Evolutionary conservation across 2,113 vertebrate genomes (phyloP).

Genomic region (Chloroceryle aenea): DNA sequence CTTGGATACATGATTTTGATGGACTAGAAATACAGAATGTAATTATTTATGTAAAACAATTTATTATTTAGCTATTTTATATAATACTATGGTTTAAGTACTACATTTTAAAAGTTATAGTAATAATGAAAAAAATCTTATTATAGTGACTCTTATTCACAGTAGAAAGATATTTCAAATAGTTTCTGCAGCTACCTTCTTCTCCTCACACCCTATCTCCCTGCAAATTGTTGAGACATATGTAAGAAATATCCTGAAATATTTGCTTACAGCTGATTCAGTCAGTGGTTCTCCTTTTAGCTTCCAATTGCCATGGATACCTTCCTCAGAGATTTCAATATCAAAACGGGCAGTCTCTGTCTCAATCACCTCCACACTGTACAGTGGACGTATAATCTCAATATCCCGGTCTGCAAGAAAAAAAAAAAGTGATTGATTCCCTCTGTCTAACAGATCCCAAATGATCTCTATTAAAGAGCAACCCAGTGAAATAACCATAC

Average conservation of each 20-base stretch:
- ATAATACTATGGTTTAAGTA: background rate
- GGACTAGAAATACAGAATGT: background rate
- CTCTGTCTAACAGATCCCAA: background rate
- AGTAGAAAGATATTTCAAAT: background rate
- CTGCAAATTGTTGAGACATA: background rate
- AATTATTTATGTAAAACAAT: background rate
- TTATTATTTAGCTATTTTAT: background rate
- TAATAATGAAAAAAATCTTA: background rate
- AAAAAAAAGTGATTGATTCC: background rate
- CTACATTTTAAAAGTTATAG: background rate
- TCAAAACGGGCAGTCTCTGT: conserved; percentile 94
- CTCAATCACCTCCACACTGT: conserved; percentile 96
- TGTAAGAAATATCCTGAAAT: conserved; percentile 42
- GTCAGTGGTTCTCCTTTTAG: conserved; percentile 90
- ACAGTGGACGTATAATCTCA: conserved; percentile 88
- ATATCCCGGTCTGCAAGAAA: conserved; percentile 90
- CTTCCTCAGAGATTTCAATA: conserved; percentile 93
- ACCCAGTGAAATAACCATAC: conserved; percentile 65
- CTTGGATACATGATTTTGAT: background rate
- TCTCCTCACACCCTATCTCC: background rate
- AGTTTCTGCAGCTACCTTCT: background rate
- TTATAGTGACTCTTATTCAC: background rate
- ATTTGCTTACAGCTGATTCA: conserved; percentile 86
- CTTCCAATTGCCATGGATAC: conserved; percentile 92
- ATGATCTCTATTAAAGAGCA: background rate